Conservation (phyloP, 2,888 invertebrate genomes). For the Drosophila fulvimacula region DNA sequence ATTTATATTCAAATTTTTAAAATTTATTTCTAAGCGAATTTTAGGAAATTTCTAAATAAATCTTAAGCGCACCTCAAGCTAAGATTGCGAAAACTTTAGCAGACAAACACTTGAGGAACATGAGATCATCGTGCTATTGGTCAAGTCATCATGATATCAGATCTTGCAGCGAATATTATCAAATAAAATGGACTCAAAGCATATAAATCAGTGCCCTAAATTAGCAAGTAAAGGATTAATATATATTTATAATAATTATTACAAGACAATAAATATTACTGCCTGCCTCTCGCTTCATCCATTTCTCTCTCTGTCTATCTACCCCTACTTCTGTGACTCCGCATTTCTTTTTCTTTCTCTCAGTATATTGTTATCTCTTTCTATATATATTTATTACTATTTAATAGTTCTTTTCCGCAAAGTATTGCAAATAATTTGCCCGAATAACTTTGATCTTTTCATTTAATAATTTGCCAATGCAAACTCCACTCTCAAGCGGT, state of each 20-base stretch:
- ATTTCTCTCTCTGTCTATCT: no score
- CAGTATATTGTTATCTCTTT: no score
- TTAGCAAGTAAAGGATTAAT: no score
- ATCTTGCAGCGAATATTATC: no score
- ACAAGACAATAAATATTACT: no score
- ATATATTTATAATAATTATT: no score
- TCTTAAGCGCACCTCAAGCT: background rate
- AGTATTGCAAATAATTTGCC: background rate
- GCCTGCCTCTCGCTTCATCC: no score
- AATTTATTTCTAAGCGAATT: background rate
- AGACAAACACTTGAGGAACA: background rate
- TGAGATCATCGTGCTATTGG: background rate
- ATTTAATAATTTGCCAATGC: constrained; percentile 2
- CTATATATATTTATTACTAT: no score
- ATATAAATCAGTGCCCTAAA: no score
- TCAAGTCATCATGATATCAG: no score
- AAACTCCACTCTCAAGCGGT: background rate
- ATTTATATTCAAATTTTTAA: background rate
- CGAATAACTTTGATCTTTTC: constrained; percentile 7
- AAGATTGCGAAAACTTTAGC: background rate
- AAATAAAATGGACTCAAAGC: no score
- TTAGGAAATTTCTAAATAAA: background rate
- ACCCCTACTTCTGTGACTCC: background rate
- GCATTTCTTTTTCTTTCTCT: background rate
- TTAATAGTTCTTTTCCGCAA: no score